Percentiles rank a stretch among this genome's conserved stretches.
phyloP scores from a whole-genome alignment of 2,888 invertebrate species.

The Neelides folsomi region DNA sequence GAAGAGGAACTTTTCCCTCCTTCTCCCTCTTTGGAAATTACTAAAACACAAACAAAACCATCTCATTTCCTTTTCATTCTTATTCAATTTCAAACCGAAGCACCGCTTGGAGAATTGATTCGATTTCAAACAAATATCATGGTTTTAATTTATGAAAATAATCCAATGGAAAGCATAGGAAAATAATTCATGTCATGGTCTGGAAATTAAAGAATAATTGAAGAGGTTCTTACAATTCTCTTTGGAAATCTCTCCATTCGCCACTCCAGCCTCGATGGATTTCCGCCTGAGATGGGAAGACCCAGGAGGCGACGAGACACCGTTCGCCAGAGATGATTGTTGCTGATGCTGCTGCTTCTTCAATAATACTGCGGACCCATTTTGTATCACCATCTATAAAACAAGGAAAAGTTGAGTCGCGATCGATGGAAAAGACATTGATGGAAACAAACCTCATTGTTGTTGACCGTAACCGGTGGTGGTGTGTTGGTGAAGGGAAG shows the following conservation, averaged over 20 bases:
- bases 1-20: neutral
- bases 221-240: too few species aligned
- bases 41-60: too few species aligned
- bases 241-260: too few species aligned
- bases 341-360: slow-evolving; percentile 22
- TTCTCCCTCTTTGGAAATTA: neutral
- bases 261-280: slow-evolving; percentile 28
- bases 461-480: slow-evolving; percentile 1
- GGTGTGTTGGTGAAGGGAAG: slow-evolving; percentile 30
- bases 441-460: neutral
- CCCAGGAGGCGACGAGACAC: slow-evolving; percentile 11
- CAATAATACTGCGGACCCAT: slow-evolving; percentile 31
- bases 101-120: too few species aligned
- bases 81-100: too few species aligned
- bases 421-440: neutral
- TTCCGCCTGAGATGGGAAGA: slow-evolving; percentile 23
- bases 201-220: too few species aligned
- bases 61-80: too few species aligned
- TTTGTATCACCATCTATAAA: slow-evolving; percentile 22
- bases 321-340: slow-evolving; percentile 5
- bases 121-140: too few species aligned
- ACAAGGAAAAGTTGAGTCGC: neutral
- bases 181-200: too few species aligned
- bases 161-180: too few species aligned
- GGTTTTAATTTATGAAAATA: too few species aligned